Evolutionary conservation across 2,113 vertebrate species (phyloP).

Genomic region (Vireo altiloquus): DNA sequence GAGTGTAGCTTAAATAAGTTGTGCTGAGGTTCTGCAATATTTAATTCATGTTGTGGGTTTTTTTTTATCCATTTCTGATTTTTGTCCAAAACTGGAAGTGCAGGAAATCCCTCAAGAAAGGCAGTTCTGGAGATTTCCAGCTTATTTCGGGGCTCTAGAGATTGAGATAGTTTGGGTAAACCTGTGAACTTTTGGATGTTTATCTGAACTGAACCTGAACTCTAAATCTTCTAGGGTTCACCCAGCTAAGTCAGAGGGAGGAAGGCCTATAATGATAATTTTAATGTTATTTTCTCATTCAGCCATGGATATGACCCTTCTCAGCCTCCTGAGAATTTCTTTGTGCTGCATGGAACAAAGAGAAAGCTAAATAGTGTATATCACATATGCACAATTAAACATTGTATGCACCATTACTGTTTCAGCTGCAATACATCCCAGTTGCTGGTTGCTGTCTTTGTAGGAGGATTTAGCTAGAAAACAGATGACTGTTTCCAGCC

Average conservation of each 20-base stretch:
- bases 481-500: background rate
- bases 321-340: constrained; percentile 5
- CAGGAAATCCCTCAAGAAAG: constrained; percentile 28
- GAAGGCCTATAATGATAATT: constrained; percentile 55
- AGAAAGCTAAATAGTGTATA: constrained; percentile 2
- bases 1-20: background rate
- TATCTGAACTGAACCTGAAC: constrained; percentile 69
- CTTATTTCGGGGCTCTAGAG: constrained; percentile 18
- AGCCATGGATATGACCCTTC: constrained; percentile 1
- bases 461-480: background rate
- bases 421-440: background rate
- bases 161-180: constrained; percentile 42
- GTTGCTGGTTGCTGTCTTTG: background rate
- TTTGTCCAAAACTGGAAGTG: constrained; percentile 1
- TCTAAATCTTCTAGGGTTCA: constrained; percentile 50
- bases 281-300: constrained; percentile 52
- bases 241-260: constrained; percentile 42
- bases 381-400: constrained; percentile 20
- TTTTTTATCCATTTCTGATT: background rate
- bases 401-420: background rate
- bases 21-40: background rate
- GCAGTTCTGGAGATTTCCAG: constrained; percentile 39
- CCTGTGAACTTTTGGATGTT: constrained; percentile 63
- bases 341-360: constrained; percentile 9
- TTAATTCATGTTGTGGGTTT: accelerated